Conservation (phyloP, 64 coral and sea anemone genomes). For the Montipora efflorescens region DNA sequence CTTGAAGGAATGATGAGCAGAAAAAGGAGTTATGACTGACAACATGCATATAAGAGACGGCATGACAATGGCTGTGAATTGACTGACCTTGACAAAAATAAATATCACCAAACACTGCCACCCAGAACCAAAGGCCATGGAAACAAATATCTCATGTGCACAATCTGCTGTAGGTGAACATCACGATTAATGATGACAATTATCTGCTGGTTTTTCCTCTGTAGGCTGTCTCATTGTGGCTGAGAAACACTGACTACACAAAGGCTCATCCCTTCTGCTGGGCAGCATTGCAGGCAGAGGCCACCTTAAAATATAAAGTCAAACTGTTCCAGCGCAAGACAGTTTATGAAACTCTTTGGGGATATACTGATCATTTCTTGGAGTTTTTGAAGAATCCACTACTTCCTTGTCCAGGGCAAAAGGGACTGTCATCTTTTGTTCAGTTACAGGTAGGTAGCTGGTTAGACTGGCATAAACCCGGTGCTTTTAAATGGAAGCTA, state of each 20-base stretch:
- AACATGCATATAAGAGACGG: too few relatives aligned
- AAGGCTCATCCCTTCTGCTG: not conserved
- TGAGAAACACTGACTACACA: constrained; percentile 41
- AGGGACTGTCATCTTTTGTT: constrained; percentile 74
- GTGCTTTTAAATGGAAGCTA: too few relatives aligned
- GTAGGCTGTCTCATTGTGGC: constrained; percentile 41
- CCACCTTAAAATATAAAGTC: not conserved
- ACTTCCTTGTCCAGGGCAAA: constrained; percentile 26
- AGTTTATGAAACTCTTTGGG: constrained; percentile 83
- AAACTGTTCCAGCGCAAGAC: constrained; percentile 73
- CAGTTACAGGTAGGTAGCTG: constrained; percentile 71
- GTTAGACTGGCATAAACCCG: not conserved
- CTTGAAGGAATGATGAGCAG: too few relatives aligned
- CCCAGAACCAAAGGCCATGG: too few relatives aligned
- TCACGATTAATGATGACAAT: not conserved
- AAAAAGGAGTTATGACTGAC: too few relatives aligned
- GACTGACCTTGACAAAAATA: too few relatives aligned
- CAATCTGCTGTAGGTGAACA: not conserved
- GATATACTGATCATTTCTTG: constrained; percentile 75
- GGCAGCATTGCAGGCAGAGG: not conserved
- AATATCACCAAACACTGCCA: too few relatives aligned
- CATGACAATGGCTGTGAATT: fast-evolving
- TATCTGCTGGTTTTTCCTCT: not conserved
- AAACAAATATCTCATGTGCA: too few relatives aligned
- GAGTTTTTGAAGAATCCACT: not conserved